Evolutionary conservation across 2,113 vertebrate genomes (phyloP).

Genomic region (Tetraodon nigroviridis): DNA sequence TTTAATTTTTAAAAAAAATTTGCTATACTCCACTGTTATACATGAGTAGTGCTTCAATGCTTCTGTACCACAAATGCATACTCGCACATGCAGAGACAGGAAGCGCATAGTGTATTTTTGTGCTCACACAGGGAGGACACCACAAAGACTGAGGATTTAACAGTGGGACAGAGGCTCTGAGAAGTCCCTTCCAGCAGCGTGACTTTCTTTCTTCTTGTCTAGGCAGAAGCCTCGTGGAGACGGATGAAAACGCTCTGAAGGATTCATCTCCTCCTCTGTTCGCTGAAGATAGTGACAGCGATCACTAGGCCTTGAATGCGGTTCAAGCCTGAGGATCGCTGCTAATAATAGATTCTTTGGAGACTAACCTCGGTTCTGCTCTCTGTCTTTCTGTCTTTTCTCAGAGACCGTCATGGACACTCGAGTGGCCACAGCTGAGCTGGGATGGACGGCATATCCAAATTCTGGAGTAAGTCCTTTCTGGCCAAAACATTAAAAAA

Average conservation of each 20-base stretch:
- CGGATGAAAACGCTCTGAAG: conserved; percentile 40
- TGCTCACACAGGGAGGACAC: conserved; percentile 21
- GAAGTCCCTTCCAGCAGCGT: conserved; percentile 32
- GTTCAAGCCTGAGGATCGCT: conserved; percentile 36
- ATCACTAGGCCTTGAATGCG: conserved; percentile 52
- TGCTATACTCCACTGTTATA: too few species aligned
- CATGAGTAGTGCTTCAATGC: too few species aligned
- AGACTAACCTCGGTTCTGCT: conserved; percentile 37
- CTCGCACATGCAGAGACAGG: conserved; percentile 21
- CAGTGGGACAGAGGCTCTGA: conserved; percentile 34
- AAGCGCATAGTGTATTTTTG: conserved; percentile 16
- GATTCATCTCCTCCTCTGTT: conserved; percentile 46
- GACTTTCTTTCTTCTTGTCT: conserved; percentile 41
- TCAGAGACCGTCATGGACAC: conserved; percentile 98
- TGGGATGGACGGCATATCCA: conserved; percentile 97
- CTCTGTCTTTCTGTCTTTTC: conserved; percentile 45
- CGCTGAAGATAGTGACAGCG: conserved; percentile 54
- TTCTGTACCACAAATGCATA: background rate
- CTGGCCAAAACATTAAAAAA: background rate
- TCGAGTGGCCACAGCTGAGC: conserved; percentile 93
- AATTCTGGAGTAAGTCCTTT: conserved; percentile 88
- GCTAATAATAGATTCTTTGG: conserved; percentile 43
- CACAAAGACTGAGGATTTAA: conserved; percentile 36
- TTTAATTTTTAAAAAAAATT: too few species aligned
- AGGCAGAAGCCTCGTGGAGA: conserved; percentile 33